A percentile compares a stretch with the other conserved stretches of the same genome.
These are phyloP conservation scores for Pinctada fucata DNA, from an alignment of 2,888 invertebrate species.

Conservation along the genomic window DNA sequence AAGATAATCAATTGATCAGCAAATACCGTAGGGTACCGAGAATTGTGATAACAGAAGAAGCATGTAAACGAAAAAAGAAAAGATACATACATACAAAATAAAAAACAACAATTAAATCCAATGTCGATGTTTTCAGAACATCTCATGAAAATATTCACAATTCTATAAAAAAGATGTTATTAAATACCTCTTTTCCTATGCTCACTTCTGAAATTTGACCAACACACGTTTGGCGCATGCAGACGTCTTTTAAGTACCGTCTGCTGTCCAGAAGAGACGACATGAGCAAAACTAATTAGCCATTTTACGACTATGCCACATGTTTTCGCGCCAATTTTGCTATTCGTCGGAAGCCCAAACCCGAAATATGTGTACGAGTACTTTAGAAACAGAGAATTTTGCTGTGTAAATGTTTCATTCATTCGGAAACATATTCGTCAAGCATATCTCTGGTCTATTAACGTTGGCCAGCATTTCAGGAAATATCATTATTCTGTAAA, in stretches of 20 bases:
- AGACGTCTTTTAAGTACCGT: not conserved
- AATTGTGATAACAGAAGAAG: no score
- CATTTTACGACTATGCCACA: slow-evolving; percentile 9
- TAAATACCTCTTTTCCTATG: no score
- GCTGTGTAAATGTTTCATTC: slow-evolving; percentile 27
- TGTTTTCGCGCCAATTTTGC: slow-evolving; percentile 16
- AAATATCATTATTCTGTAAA: slow-evolving; percentile 28
- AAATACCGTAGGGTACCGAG: no score
- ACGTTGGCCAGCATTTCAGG: slow-evolving; percentile 14
- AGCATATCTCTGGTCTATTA: slow-evolving; percentile 23
- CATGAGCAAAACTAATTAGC: slow-evolving; percentile 8
- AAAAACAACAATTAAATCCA: no score
- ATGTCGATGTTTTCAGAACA: no score
- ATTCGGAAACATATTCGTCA: slow-evolving; percentile 20
- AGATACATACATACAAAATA: no score
- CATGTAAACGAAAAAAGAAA: no score
- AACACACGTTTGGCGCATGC: not conserved
- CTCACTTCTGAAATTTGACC: not conserved
- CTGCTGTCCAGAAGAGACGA: not conserved
- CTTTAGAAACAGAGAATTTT: slow-evolving; percentile 1
- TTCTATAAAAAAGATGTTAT: no score
- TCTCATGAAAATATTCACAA: no score
- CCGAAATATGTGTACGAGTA: slow-evolving; percentile 5
- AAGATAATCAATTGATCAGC: no score
- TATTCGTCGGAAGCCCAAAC: not conserved